Conservation (phyloP, 1,140 invertebrate species). For the Frieseomelitta varia region DNA sequence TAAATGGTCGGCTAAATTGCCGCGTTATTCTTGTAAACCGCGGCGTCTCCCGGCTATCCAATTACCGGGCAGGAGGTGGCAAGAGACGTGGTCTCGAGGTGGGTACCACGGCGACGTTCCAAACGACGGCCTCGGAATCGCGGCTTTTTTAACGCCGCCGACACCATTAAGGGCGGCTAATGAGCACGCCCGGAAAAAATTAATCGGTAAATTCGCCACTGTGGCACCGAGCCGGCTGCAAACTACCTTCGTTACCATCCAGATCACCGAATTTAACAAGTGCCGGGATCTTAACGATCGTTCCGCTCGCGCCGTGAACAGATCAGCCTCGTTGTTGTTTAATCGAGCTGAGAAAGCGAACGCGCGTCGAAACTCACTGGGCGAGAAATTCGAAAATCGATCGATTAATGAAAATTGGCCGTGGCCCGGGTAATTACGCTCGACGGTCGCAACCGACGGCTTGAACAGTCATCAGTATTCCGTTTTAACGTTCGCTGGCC, state of each 20-base stretch:
- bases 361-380: not conserved
- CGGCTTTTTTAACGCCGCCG: conserved; percentile 46
- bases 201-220: conserved; percentile 44
- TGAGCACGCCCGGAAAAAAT: conserved; percentile 42
- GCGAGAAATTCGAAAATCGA: not conserved
- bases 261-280: conserved; percentile 33
- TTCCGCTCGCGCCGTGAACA: not conserved
- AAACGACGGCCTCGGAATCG: conserved; percentile 31
- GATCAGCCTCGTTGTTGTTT: not conserved
- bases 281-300: conserved; percentile 2
- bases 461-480: not conserved
- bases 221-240: conserved; percentile 39
- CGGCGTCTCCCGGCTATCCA: conserved; percentile 61
- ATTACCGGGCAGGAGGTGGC: conserved; percentile 64
- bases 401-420: conserved; percentile 3
- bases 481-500: not conserved
- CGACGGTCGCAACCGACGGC: not conserved
- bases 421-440: not conserved
- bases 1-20: conserved; percentile 67
- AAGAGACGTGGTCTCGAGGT: conserved; percentile 42
- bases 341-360: not conserved
- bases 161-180: conserved; percentile 63
- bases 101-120: conserved; percentile 49
- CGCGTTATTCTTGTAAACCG: conserved; percentile 68
- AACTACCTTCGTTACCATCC: conserved; percentile 6